Percentiles rank a stretch among this genome's conserved stretches.
These are phyloP conservation scores for Dasyornis broadbenti DNA, from an alignment of 2,113 vertebrate species.

Conservation along the genomic window DNA sequence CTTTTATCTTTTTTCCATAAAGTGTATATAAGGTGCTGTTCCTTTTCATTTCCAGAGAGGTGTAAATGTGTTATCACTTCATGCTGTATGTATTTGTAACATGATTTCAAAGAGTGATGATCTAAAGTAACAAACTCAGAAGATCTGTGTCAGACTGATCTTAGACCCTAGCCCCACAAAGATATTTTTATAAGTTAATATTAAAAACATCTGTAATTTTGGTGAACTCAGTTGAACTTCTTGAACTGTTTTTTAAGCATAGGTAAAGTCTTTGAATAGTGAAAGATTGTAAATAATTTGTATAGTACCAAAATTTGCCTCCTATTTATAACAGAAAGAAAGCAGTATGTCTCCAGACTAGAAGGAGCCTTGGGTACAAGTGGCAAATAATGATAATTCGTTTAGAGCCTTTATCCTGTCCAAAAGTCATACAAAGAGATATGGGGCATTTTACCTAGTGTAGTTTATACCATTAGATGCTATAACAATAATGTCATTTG, in stretches of 20 bases:
- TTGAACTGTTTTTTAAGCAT: not conserved
- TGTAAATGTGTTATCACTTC: not conserved
- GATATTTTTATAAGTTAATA: not conserved
- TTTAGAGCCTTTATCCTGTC: not conserved
- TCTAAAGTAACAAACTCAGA: not conserved
- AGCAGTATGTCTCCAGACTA: not conserved
- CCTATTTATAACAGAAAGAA: not conserved
- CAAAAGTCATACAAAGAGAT: not conserved
- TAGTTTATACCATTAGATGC: not conserved
- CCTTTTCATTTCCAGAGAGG: not conserved
- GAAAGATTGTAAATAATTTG: not conserved
- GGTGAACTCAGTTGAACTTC: not conserved
- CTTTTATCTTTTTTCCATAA: not conserved
- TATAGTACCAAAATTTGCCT: not conserved
- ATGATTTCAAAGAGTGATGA: not conserved
- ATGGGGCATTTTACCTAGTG: not conserved
- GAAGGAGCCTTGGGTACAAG: not conserved
- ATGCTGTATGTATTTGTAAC: not conserved
- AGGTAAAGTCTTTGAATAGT: not conserved
- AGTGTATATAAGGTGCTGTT: not conserved
- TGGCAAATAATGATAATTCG: not conserved
- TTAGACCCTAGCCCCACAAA: not conserved
- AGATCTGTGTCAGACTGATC: not conserved
- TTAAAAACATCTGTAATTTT: not conserved
- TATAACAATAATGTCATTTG: not conserved